Evolutionary conservation across 2,113 vertebrate genomes (phyloP).

Genomic region (Forbesichthys papilliferus): DNA sequence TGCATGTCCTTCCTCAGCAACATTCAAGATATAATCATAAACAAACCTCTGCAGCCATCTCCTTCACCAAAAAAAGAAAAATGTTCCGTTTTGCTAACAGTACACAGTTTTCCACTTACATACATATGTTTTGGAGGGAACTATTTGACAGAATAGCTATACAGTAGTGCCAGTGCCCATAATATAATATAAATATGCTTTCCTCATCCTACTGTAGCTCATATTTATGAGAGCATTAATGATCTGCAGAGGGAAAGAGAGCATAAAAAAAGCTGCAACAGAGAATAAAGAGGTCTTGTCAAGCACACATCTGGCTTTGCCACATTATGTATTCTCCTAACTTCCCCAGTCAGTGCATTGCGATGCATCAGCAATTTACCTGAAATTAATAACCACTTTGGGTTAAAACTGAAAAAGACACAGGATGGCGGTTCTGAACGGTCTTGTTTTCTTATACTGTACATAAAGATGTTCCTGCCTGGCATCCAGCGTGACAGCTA

Average conservation of each 20-base stretch:
- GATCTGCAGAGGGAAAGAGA: too few species aligned
- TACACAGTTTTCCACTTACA: slow-evolving; percentile 15
- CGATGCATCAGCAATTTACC: slow-evolving; percentile 36
- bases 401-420: slow-evolving; percentile 22
- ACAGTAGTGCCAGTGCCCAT: background rate
- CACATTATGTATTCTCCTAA: slow-evolving; percentile 18
- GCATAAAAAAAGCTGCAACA: background rate
- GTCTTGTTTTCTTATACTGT: slow-evolving; percentile 22
- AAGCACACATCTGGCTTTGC: slow-evolving; percentile 11
- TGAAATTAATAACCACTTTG: slow-evolving; percentile 20
- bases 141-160: background rate
- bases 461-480: slow-evolving; percentile 18
- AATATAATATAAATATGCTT: slow-evolving; percentile 25
- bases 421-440: slow-evolving; percentile 9
- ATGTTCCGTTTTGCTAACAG: slow-evolving; percentile 27
- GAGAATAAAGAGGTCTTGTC: slow-evolving; percentile 6
- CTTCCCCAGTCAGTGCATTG: slow-evolving; percentile 31
- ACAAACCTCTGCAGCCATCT: background rate
- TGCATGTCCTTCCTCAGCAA: background rate
- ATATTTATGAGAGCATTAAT: slow-evolving; percentile 20
- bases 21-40: too few species aligned
- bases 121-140: background rate
- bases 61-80: background rate
- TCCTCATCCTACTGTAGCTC: slow-evolving; percentile 27
- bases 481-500: slow-evolving; percentile 38